Evolutionary conservation across 2,113 vertebrate species (phyloP).

Genomic region (Pollimyrus isidori): DNA sequence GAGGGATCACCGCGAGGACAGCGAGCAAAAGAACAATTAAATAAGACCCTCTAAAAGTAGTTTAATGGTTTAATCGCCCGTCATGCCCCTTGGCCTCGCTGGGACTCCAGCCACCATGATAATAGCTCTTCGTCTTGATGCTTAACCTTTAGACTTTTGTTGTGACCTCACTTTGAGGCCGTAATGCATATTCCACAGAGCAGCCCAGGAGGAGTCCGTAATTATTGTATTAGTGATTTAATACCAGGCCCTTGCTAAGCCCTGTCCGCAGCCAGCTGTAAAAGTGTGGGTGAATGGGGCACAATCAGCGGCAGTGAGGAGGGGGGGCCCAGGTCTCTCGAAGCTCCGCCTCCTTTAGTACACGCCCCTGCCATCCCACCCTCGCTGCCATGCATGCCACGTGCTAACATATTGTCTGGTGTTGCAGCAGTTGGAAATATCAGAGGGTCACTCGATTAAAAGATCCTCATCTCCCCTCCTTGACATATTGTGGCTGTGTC

Average conservation of each 20-base stretch:
- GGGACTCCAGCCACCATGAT: not conserved
- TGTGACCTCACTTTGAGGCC: not conserved
- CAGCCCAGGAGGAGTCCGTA: not conserved
- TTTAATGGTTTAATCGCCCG: constrained; percentile 5
- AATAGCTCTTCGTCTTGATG: not conserved
- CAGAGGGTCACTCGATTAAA: not conserved
- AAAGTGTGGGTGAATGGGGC: not conserved
- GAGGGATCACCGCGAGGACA: not conserved
- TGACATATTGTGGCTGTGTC: not conserved
- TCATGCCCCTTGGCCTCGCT: not conserved
- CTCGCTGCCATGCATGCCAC: not conserved
- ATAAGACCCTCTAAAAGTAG: not conserved
- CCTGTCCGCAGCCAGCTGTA: not conserved
- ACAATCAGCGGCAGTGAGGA: not conserved
- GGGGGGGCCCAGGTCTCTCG: not conserved
- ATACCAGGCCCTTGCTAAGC: not conserved
- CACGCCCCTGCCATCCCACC: not conserved
- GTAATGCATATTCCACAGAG: not conserved
- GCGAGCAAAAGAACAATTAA: not conserved
- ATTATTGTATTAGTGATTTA: constrained; percentile 11
- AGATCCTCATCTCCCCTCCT: not conserved
- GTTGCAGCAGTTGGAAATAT: not conserved
- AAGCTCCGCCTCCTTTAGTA: not conserved
- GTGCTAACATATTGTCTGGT: not conserved
- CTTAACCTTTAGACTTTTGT: not conserved